Evolutionary conservation across 2,113 vertebrate genomes (phyloP).

Genomic region (Perccottus glenii): DNA sequence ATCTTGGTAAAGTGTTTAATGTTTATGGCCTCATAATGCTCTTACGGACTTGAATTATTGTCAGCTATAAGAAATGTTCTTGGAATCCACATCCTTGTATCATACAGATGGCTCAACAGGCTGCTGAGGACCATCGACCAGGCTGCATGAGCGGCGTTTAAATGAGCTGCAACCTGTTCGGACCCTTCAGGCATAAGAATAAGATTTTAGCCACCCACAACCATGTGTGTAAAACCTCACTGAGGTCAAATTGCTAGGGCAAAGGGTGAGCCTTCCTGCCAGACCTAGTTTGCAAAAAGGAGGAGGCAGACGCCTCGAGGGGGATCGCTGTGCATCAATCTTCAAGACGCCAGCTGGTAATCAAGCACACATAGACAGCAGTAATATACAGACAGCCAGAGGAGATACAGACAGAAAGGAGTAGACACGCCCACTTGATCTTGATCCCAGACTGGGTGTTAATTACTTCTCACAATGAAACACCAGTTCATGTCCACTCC

Average conservation of each 20-base stretch:
- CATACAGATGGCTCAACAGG: slow-evolving; percentile 48
- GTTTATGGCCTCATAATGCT: slow-evolving; percentile 10
- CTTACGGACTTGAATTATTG: slow-evolving; percentile 3
- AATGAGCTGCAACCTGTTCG: slow-evolving; percentile 70
- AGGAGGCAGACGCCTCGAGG: slow-evolving; percentile 51
- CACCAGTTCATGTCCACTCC: slow-evolving; percentile 58
- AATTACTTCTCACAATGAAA: slow-evolving; percentile 68
- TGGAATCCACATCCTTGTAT: slow-evolving; percentile 17
- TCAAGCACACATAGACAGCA: slow-evolving; percentile 62
- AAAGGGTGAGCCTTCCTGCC: slow-evolving; percentile 60
- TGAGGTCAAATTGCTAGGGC: slow-evolving; percentile 63
- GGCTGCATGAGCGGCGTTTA: slow-evolving; percentile 44
- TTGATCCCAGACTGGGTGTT: slow-evolving; percentile 60
- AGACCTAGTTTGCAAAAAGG: slow-evolving; percentile 63
- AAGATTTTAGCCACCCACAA: slow-evolving; percentile 6
- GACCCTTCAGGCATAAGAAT: slow-evolving; percentile 49
- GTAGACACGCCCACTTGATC: slow-evolving; percentile 49
- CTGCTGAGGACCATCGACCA: slow-evolving; percentile 19
- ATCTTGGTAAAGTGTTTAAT: slow-evolving; percentile 16
- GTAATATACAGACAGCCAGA: slow-evolving; percentile 32
- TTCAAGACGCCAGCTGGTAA: slow-evolving; percentile 71
- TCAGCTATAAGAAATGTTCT: slow-evolving; percentile 12
- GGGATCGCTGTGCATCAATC: slow-evolving; percentile 59
- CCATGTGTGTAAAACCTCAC: slow-evolving; percentile 50
- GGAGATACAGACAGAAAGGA: slow-evolving; percentile 43